These are phyloP conservation scores for Oscheius myriophilus DNA, from an alignment of 2,888 invertebrate species.

Conservation along the genomic window DNA sequence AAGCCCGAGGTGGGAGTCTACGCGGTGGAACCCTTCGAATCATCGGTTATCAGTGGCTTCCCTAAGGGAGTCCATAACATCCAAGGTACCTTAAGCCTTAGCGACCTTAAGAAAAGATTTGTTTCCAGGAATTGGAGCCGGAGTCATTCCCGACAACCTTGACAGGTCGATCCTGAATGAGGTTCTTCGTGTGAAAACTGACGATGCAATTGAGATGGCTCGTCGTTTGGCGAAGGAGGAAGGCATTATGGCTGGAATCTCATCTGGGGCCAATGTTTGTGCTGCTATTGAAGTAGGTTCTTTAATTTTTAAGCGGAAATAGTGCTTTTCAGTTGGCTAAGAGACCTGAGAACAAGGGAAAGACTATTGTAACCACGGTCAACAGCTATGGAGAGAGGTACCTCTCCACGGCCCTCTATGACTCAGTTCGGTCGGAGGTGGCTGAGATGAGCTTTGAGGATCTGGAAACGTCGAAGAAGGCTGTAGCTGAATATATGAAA, in stretches of 20 bases:
- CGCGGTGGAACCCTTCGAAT: conserved; percentile 54
- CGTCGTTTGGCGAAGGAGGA: conserved; percentile 50
- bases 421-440: conserved; percentile 11
- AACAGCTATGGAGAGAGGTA: conserved; percentile 58
- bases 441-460: conserved; percentile 1
- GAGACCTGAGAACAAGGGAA: conserved; percentile 50
- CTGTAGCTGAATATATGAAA: conserved; percentile 21
- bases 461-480: conserved; percentile 3
- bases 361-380: conserved; percentile 55
- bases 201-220: conserved; percentile 52
- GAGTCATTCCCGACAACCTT: conserved; percentile 47
- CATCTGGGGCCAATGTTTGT: conserved; percentile 42
- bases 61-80: conserved; percentile 48
- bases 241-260: conserved; percentile 53
- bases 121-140: conserved; percentile 55
- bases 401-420: conserved; percentile 34
- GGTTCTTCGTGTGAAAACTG: conserved; percentile 42
- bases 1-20: conserved; percentile 44
- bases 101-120: too few species aligned
- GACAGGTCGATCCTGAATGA: conserved; percentile 34
- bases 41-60: conserved; percentile 51
- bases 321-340: conserved; percentile 38
- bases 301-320: background rate
- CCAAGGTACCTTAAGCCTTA: conserved; percentile 50
- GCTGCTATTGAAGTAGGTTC: background rate